phyloP scores from a whole-genome alignment of 2,797 vertebrate species.

The Lepilemur septentrionalis region DNA sequence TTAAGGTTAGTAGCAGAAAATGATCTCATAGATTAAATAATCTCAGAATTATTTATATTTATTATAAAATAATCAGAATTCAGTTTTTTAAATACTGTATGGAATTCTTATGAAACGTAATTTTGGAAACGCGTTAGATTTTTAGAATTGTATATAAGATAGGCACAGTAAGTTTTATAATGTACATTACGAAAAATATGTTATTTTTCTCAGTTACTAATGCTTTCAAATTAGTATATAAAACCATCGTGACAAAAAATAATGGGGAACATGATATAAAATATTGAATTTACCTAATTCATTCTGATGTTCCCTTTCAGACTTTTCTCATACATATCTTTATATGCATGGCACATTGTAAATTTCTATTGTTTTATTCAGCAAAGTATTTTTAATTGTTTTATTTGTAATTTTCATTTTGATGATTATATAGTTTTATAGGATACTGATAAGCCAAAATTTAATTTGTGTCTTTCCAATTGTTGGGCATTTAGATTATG shows the following conservation, averaged over 20 bases:
- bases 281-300: not conserved
- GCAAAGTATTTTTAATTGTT: not conserved
- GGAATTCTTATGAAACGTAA: not conserved
- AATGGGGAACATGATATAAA: not conserved
- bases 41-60: not conserved
- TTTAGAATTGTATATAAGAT: not conserved
- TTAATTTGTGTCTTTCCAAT: not conserved
- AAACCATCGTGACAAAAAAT: not conserved
- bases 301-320: not conserved
- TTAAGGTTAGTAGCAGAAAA: not conserved
- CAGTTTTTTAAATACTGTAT: not conserved
- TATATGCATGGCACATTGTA: not conserved
- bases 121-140: not conserved
- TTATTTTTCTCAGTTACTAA: not conserved
- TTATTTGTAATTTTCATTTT: not conserved
- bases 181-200: not conserved
- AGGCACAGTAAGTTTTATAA: not conserved
- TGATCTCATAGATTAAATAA: not conserved
- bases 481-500: not conserved
- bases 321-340: not conserved
- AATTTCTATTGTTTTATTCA: not conserved
- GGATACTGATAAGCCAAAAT: not conserved
- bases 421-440: not conserved
- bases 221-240: constrained; percentile 5
- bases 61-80: constrained; percentile 10